A percentile compares a stretch with the other conserved stretches of the same genome.
phyloP scores from a whole-genome alignment of 2,888 invertebrate species.

The Drosophila anomalipes region DNA sequence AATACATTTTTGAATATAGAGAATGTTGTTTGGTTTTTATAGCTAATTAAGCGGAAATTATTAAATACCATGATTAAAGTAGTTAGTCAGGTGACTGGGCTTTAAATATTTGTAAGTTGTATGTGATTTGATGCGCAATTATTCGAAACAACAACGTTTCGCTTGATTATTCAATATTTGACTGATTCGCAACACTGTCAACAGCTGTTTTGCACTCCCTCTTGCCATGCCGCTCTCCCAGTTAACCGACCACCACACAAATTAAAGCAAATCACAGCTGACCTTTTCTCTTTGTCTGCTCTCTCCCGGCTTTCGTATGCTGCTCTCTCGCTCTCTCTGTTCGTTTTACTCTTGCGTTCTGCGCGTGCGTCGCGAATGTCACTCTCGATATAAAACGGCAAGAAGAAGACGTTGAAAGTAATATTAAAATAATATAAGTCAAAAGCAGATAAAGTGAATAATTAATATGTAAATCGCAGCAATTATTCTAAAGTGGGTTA shows the following conservation, averaged over 20 bases:
- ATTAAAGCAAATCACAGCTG: constrained; percentile 31
- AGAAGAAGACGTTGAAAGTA: constrained; percentile 33
- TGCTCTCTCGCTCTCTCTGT: neutral
- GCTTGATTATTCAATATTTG: constrained; percentile 2
- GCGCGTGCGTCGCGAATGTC: constrained; percentile 57
- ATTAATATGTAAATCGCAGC: constrained; percentile 6
- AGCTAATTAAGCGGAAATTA: constrained; percentile 56
- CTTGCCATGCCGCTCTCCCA: constrained; percentile 17
- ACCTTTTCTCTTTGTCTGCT: neutral
- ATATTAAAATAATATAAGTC: constrained; percentile 21
- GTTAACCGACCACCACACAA: neutral
- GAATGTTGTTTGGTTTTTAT: constrained; percentile 49
- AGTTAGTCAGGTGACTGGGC: constrained; percentile 1
- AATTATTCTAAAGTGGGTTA: constrained; percentile 3
- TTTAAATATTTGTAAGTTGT: constrained; percentile 7
- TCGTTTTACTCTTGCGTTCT: neutral
- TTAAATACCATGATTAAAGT: constrained; percentile 22
- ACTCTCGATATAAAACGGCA: constrained; percentile 8
- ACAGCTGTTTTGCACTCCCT: constrained; percentile 53
- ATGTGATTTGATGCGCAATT: constrained; percentile 19
- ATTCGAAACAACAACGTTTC: constrained; percentile 2
- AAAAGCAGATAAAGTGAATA: constrained; percentile 21
- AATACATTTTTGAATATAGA: constrained; percentile 47
- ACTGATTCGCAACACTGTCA: constrained; percentile 45
- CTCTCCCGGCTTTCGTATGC: constrained; percentile 13